These are phyloP conservation scores for Notothenia rossii DNA, from an alignment of 2,113 vertebrate species.

Conservation along the genomic window DNA sequence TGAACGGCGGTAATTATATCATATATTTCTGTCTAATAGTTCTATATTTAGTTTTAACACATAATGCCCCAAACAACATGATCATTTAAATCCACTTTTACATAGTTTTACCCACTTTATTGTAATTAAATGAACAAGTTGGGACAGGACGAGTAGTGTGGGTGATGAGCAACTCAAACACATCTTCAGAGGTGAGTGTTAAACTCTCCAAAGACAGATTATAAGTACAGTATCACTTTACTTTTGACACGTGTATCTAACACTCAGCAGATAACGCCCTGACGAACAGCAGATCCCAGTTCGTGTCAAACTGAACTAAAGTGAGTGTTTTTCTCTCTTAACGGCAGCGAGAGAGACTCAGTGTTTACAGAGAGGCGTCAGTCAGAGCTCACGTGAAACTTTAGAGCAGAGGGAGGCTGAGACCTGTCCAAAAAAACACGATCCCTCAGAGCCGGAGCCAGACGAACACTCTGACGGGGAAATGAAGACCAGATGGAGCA, in stretches of 20 bases:
- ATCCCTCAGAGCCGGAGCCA: constrained; percentile 29
- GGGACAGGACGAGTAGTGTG: no score
- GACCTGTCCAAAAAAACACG: not conserved
- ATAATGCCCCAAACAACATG: no score
- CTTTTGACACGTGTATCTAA: not conserved
- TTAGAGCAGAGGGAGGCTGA: constrained; percentile 39
- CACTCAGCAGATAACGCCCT: not conserved
- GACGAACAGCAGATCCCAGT: not conserved
- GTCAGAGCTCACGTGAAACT: constrained; percentile 41
- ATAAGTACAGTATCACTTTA: not conserved
- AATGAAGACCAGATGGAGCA: constrained; percentile 70
- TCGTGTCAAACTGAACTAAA: not conserved
- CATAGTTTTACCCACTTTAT: no score
- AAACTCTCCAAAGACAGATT: not conserved
- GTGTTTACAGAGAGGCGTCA: constrained; percentile 55
- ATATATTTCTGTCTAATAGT: no score
- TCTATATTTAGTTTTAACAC: no score
- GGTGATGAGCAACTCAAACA: not conserved
- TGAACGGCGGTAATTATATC: no score
- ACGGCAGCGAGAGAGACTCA: not conserved
- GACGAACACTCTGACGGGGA: constrained; percentile 41
- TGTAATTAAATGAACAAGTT: no score
- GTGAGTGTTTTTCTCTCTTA: not conserved
- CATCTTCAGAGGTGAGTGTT: not conserved
- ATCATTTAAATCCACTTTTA: no score